These are phyloP conservation scores for Dynastes grantii DNA, from an alignment of 2,888 invertebrate genomes.

Conservation along the genomic window DNA sequence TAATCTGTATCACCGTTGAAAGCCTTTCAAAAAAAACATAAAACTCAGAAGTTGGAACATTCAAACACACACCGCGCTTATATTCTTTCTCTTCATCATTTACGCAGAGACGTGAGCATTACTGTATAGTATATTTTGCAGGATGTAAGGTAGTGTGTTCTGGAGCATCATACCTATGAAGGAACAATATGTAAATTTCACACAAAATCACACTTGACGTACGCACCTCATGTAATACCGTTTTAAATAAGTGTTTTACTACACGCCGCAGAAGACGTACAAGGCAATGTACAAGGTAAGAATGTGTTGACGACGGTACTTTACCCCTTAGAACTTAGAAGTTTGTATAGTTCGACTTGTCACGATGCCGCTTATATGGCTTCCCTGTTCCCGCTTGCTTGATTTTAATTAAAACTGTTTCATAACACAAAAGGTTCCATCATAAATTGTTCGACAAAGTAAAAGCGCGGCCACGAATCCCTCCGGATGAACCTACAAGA, in stretches of 20 bases:
- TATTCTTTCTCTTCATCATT: no score
- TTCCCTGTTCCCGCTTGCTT: slow-evolving; percentile 27
- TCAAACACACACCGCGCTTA: no score
- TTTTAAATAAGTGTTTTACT: not conserved
- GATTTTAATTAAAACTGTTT: slow-evolving; percentile 45
- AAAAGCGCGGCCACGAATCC: not conserved
- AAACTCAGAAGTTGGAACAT: no score
- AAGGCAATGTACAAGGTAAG: not conserved
- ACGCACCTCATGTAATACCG: no score
- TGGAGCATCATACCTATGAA: no score
- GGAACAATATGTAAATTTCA: no score
- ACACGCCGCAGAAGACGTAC: slow-evolving; percentile 3
- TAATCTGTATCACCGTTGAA: no score
- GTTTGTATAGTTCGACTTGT: slow-evolving; percentile 1
- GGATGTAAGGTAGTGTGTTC: no score
- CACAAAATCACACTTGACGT: no score
- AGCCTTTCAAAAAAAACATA: no score
- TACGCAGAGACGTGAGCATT: no score
- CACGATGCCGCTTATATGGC: not conserved
- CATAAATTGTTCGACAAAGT: slow-evolving; percentile 41
- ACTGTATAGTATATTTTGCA: no score
- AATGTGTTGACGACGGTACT: not conserved
- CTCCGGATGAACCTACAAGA: slow-evolving; percentile 23
- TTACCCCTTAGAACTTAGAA: not conserved
- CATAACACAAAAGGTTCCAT: slow-evolving; percentile 40